phyloP scores from a whole-genome alignment of 2,888 invertebrate species.

The Darwinula stevensoni region DNA sequence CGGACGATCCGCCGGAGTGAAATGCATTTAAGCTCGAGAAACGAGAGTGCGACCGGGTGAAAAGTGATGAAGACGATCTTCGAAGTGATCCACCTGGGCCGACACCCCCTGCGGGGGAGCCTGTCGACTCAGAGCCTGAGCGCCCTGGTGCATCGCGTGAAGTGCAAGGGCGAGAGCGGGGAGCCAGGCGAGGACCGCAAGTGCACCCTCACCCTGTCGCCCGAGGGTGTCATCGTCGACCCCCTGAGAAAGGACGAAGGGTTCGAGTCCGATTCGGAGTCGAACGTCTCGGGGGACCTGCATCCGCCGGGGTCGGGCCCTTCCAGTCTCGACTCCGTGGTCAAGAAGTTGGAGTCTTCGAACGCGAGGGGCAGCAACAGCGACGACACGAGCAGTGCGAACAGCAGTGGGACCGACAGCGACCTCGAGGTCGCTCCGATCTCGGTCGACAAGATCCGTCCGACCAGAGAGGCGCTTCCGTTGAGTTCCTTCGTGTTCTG shows the following conservation, averaged over 20 bases:
- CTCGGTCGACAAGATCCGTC: background rate
- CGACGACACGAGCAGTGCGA: conserved; percentile 12
- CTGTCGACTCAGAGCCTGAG: too few relatives aligned
- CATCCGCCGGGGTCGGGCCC: conserved; percentile 7
- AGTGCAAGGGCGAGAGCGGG: too few relatives aligned
- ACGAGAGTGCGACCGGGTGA: too few relatives aligned
- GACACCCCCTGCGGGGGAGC: too few relatives aligned
- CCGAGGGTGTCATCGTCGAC: too few relatives aligned
- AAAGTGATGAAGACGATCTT: too few relatives aligned
- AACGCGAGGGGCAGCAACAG: background rate
- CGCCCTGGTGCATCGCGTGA: too few relatives aligned
- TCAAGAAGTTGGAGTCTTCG: background rate
- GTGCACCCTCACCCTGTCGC: too few relatives aligned
- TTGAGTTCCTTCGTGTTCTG: conserved; percentile 14
- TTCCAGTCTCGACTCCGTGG: background rate
- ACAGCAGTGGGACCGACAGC: conserved; percentile 10
- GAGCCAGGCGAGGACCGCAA: too few relatives aligned
- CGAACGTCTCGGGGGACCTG: conserved; percentile 10
- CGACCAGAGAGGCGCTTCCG: conserved; percentile 10
- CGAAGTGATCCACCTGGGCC: too few relatives aligned
- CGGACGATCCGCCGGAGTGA: too few relatives aligned
- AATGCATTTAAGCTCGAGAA: too few relatives aligned
- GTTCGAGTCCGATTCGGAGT: conserved; percentile 20
- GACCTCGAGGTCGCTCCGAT: conserved; percentile 5
- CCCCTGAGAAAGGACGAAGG: conserved; percentile 17